Percentiles rank a stretch among this genome's conserved stretches.
Conservation (phyloP, 2,113 vertebrate species). For the Pan troglodytes region DNA sequence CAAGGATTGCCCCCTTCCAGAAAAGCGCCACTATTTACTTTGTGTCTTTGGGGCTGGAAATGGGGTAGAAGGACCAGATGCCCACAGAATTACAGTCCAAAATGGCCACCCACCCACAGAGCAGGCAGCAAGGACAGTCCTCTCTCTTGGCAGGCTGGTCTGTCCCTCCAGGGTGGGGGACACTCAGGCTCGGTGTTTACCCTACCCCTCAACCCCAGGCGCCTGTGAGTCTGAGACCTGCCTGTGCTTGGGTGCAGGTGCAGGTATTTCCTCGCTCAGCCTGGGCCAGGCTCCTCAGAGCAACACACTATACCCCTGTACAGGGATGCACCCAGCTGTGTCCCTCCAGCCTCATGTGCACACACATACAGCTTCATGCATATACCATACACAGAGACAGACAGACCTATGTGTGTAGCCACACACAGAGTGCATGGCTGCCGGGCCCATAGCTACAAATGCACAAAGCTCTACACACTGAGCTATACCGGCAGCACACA, state of each 20-base stretch:
- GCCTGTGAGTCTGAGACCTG: not conserved
- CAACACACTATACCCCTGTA: not conserved
- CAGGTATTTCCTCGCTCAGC: not conserved
- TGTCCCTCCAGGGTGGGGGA: not conserved
- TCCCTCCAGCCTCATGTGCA: not conserved
- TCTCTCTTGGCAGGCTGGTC: not conserved
- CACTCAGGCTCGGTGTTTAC: not conserved
- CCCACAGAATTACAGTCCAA: not conserved
- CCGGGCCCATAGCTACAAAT: not conserved
- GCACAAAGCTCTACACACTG: rapidly evolving
- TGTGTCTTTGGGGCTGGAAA: not conserved
- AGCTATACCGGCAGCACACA: not conserved
- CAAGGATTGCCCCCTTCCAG: not conserved
- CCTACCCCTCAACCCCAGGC: not conserved
- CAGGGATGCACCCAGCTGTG: not conserved
- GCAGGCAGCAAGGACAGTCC: not conserved
- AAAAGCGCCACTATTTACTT: not conserved
- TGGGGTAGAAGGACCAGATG: not conserved
- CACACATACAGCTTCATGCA: not conserved
- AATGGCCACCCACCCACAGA: not conserved
- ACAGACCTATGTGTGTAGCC: not conserved
- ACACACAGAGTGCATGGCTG: not conserved
- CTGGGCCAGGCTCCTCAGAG: not conserved
- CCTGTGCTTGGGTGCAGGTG: not conserved
- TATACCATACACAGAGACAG: not conserved